Evolutionary conservation across 2,797 vertebrate species (phyloP).

Genomic region (Leptoclinus maculatus): DNA sequence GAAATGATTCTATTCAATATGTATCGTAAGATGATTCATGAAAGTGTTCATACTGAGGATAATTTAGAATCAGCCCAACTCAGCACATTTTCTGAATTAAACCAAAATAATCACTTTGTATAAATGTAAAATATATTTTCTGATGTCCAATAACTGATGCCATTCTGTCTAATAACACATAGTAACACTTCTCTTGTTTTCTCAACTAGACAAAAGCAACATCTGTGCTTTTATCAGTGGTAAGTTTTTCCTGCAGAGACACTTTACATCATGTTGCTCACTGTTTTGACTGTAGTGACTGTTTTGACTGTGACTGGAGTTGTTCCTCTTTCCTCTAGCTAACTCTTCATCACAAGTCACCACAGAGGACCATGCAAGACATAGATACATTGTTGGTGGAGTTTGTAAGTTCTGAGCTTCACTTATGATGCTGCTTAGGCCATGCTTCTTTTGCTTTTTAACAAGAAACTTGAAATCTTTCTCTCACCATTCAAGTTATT

Average conservation of each 20-base stretch:
- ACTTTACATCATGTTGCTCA: background rate
- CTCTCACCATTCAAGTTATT: background rate
- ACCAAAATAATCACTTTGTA: background rate
- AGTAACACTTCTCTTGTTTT: constrained; percentile 10
- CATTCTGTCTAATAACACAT: background rate
- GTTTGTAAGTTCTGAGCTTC: constrained; percentile 19
- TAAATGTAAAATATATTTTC: background rate
- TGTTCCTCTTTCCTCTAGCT: constrained; percentile 4
- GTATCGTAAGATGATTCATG: background rate
- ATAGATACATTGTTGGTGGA: rapidly evolving
- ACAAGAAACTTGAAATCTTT: background rate
- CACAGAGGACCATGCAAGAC: rapidly evolving
- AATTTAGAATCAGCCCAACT: background rate
- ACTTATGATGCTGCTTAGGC: background rate
- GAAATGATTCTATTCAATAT: background rate
- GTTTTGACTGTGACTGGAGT: background rate
- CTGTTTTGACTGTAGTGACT: constrained; percentile 16
- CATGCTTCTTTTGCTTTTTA: background rate
- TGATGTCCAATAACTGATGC: background rate
- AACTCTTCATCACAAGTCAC: background rate
- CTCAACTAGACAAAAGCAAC: constrained; percentile 5
- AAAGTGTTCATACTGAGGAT: background rate
- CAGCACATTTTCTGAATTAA: background rate
- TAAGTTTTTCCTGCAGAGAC: constrained; percentile 16
- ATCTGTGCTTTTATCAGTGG: background rate